A percentile compares a stretch with the other conserved stretches of the same genome.
Conservation (phyloP, 1,140 invertebrate species). For the Neodiprion pinetum region DNA sequence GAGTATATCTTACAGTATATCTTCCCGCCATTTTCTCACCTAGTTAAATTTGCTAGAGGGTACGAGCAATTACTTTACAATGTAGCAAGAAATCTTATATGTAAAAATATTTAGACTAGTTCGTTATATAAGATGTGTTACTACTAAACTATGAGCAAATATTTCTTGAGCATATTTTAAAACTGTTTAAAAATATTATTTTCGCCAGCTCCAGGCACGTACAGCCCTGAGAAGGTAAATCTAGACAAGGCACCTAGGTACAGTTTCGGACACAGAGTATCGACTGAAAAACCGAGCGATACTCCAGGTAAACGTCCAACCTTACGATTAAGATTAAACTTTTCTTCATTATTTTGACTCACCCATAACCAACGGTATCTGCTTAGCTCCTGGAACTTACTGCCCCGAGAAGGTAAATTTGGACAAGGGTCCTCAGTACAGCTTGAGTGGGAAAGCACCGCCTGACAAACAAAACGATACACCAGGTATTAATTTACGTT, state of each 20-base stretch:
- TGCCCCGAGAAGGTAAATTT: constrained; percentile 35
- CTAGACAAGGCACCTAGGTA: constrained; percentile 54
- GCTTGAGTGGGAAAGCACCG: constrained; percentile 43
- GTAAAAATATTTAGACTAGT: constrained; percentile 19
- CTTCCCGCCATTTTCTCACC: no score
- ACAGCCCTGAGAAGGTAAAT: constrained; percentile 35
- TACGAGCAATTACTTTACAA: background rate
- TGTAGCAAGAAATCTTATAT: background rate
- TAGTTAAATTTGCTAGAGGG: no score
- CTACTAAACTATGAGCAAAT: background rate
- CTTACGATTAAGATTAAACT: background rate
- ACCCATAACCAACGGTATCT: constrained; percentile 36
- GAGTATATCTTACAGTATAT: no score
- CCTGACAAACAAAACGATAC: constrained; percentile 35
- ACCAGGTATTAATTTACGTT: constrained; percentile 1
- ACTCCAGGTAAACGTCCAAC: constrained; percentile 27
- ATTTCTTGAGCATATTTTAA: background rate
- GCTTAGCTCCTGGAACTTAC: constrained; percentile 42
- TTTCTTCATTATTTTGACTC: background rate
- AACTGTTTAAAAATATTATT: constrained; percentile 22
- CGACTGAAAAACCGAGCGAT: constrained; percentile 27
- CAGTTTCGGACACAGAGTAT: constrained; percentile 62
- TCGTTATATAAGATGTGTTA: constrained; percentile 4
- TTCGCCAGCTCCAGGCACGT: constrained; percentile 47
- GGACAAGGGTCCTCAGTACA: constrained; percentile 36